Evolutionary conservation across 1,140 invertebrate genomes (phyloP), one percentile per base, ranked within the genome.

Genomic region (Micrasema longulum): DNA sequence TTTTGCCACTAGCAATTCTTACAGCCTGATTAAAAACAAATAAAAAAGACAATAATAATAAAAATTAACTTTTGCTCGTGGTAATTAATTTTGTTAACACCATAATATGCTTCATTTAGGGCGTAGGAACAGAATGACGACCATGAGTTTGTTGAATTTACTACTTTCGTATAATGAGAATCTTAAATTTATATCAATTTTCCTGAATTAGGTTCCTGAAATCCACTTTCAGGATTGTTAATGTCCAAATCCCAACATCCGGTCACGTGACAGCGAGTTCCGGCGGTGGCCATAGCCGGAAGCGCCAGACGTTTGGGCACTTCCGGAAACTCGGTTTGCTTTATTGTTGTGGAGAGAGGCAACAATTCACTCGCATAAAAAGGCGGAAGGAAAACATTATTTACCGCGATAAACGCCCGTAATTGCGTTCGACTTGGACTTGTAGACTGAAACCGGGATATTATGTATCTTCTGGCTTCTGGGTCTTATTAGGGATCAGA

Each of bases 161-260:
- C 26, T 53, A 22, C 18, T 12, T 11, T 22, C 50, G 50, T 1
- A 23, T 12, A 53, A 53, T 53, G 26, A 53, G 26, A 23, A 22
- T 14, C 26, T 16, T 6, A n/a, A 57, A 52, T 23, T 31, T 57
- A 57, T 36, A 57, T 57, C 53, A 57, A 38, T 57, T 57, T 57
- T 57, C 53, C 53, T 16, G 53, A 57, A 57, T 36, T 18, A n/a
- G 14, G 20, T 35, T 18, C 53, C 12, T 31, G 31, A 57, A 57
- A 57, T 31, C 53, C 53, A 57, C 53, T 63, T 23, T 63, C 57
- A 63, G 57, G 57, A 63, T 63, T 63, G 57, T 63, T 63, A 43
- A 63, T 63, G 57, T 10, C 38, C 41, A 18, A 41, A 43, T 63
- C 41, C 57, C 57, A 43, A 45, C 38, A 43, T 63, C 57, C 57